These are phyloP conservation scores for Himalopsyche phryganea DNA, from an alignment of 1,140 invertebrate species.

Conservation along the genomic window DNA sequence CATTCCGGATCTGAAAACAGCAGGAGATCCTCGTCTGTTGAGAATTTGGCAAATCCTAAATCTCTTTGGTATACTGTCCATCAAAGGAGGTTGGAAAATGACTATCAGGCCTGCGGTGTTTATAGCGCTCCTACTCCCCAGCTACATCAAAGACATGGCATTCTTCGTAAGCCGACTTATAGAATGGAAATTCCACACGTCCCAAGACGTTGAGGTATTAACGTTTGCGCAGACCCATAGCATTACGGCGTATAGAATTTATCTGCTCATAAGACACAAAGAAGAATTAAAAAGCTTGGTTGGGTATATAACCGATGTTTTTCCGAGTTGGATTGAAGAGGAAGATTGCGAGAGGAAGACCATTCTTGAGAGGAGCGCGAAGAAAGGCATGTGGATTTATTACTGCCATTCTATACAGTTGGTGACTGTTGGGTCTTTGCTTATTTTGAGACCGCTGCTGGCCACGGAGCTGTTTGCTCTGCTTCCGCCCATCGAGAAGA, in stretches of 20 bases:
- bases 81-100: conserved; percentile 16
- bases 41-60: conserved; percentile 20
- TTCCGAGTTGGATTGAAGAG: conserved; percentile 13
- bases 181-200: conserved; percentile 5
- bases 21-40: conserved; percentile 3
- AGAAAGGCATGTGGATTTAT: conserved; percentile 21
- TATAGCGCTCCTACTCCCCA: not conserved
- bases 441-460: conserved; percentile 10
- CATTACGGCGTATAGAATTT: conserved; percentile 18
- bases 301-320: conserved; percentile 10
- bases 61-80: conserved; percentile 11
- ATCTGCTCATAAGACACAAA: conserved; percentile 14
- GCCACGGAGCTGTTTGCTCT: conserved; percentile 3
- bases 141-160: conserved; percentile 15
- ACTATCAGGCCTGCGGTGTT: conserved; percentile 1
- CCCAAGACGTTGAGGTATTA: conserved; percentile 17
- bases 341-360: not conserved
- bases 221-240: conserved; percentile 23
- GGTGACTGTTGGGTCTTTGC: not conserved
- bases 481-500: conserved; percentile 8
- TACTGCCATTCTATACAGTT: conserved; percentile 14
- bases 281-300: conserved; percentile 12
- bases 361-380: conserved; percentile 3
- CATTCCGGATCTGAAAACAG: not conserved
- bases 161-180: conserved; percentile 4